These are phyloP conservation scores for Apis dorsata DNA, from an alignment of 1,140 invertebrate species.

Conservation along the genomic window DNA sequence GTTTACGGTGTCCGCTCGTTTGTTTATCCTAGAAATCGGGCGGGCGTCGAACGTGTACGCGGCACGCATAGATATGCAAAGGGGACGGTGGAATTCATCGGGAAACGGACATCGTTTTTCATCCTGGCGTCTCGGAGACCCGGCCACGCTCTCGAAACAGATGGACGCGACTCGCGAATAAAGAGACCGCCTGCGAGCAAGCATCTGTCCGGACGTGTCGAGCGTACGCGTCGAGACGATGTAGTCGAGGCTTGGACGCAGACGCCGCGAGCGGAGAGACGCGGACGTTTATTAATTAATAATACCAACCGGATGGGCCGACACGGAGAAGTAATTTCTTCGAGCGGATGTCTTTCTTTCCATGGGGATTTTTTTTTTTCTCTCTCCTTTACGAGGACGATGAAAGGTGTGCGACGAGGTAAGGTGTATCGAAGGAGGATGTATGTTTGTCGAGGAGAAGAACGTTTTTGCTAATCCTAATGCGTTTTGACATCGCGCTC, in stretches of 20 bases:
- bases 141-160: not conserved
- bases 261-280: not conserved
- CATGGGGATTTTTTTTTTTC: not conserved
- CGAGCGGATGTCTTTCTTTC: not conserved
- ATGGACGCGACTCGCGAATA: constrained; percentile 10
- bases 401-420: not conserved
- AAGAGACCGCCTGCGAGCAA: constrained; percentile 35
- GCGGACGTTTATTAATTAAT: constrained; percentile 57
- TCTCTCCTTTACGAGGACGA: not conserved
- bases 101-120: constrained; percentile 15
- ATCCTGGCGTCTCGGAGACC: not conserved
- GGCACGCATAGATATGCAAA: not conserved
- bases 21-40: not conserved
- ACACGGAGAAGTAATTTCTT: not conserved
- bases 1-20: not conserved
- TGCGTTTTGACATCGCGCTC: not conserved
- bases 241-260: not conserved
- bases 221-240: not conserved
- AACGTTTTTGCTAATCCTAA: no score
- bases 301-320: constrained; percentile 4
- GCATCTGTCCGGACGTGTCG: constrained; percentile 42
- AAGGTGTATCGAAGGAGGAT: not conserved
- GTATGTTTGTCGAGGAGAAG: no score
- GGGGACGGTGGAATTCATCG: not conserved
- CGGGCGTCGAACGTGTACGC: not conserved